Evolutionary conservation across 2,113 vertebrate genomes (phyloP).

Genomic region (Oreochromis aureus): DNA sequence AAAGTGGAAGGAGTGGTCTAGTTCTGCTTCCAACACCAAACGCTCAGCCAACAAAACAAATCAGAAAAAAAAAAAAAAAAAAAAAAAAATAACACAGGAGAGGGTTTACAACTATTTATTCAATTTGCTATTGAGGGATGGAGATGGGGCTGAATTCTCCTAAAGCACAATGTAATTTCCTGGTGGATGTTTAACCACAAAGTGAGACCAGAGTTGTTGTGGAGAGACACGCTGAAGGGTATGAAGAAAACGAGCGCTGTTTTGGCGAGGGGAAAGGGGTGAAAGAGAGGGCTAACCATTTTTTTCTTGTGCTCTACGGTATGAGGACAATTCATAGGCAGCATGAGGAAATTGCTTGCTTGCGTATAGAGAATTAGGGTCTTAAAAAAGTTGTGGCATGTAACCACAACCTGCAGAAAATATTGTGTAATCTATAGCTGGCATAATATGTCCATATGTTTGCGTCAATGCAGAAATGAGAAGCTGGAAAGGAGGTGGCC

Average conservation of each 20-base stretch:
- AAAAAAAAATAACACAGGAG: not conserved
- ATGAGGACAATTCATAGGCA: slow-evolving; percentile 43
- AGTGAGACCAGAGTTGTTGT: slow-evolving; percentile 34
- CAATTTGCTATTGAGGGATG: slow-evolving; percentile 22
- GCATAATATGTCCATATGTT: not conserved
- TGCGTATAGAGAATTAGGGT: not conserved
- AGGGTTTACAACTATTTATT: slow-evolving; percentile 47
- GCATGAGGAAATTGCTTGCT: slow-evolving; percentile 4
- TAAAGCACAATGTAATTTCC: slow-evolving; percentile 27
- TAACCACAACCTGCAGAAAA: not conserved
- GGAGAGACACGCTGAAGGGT: slow-evolving; percentile 9
- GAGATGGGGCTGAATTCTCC: not conserved
- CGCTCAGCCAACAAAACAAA: slow-evolving; percentile 25
- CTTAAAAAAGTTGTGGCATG: not conserved
- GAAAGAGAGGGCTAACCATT: slow-evolving; percentile 39
- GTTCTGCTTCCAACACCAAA: slow-evolving; percentile 14
- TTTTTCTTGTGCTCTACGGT: slow-evolving; percentile 5
- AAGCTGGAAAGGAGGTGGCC: not conserved
- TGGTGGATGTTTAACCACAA: slow-evolving; percentile 31
- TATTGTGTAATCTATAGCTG: not conserved
- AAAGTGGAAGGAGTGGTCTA: slow-evolving; percentile 10
- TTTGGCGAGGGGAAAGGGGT: slow-evolving; percentile 31
- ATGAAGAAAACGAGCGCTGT: not conserved
- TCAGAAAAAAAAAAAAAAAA: not conserved
- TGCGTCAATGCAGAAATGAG: slow-evolving; percentile 17